These are phyloP conservation scores for Euclidia mi DNA, from an alignment of 2,888 invertebrate species.

Conservation along the genomic window DNA sequence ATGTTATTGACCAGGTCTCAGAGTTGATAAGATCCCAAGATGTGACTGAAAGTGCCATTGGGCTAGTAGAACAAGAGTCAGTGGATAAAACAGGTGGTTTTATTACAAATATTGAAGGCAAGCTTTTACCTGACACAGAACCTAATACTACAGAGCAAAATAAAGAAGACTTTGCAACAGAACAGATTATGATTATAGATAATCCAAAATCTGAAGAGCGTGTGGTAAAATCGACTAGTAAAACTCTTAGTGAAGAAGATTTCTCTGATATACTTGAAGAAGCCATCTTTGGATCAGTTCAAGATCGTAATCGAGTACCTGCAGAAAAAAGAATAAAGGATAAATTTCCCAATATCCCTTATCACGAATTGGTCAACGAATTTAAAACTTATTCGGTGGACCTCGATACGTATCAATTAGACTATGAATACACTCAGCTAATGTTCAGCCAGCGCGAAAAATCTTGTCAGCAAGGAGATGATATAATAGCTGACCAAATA, in stretches of 20 bases:
- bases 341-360: constrained; percentile 65
- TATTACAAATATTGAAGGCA: background rate
- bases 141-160: background rate
- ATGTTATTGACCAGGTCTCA: constrained; percentile 6
- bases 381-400: constrained; percentile 77
- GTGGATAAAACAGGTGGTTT: constrained; percentile 11
- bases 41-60: constrained; percentile 14
- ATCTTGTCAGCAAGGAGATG: constrained; percentile 10
- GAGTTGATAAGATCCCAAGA: constrained; percentile 12
- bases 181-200: background rate
- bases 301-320: constrained; percentile 81
- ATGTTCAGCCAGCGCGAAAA: constrained; percentile 56
- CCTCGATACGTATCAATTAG: constrained; percentile 72
- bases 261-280: constrained; percentile 80
- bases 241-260: constrained; percentile 53
- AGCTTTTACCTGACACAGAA: background rate
- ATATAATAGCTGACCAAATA: background rate
- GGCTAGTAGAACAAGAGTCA: constrained; percentile 2
- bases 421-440: constrained; percentile 73
- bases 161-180: no score
- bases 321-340: constrained; percentile 47
- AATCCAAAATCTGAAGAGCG: background rate
- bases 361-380: constrained; percentile 75
- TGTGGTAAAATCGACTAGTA: constrained; percentile 7
- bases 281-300: constrained; percentile 91